Evolutionary conservation across 2,888 invertebrate genomes (phyloP).

Genomic region (Cheilosia pagana): DNA sequence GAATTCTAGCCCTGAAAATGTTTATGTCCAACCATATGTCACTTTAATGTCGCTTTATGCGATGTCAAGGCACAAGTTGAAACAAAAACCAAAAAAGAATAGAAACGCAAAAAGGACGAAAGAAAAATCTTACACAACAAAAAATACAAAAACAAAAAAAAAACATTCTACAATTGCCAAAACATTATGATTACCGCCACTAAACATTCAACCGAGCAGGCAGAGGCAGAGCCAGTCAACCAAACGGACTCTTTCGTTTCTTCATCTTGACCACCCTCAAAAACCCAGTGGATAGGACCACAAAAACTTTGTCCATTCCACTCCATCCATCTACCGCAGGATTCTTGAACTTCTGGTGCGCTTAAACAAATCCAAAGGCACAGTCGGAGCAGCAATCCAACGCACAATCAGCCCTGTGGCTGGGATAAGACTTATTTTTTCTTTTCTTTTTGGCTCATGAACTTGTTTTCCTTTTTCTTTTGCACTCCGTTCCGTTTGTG

Average conservation of each 20-base stretch:
- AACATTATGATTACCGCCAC: constrained; percentile 71
- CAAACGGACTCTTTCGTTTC: constrained; percentile 46
- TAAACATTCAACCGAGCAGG: constrained; percentile 49
- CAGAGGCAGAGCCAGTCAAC: constrained; percentile 34
- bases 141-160: constrained; percentile 50
- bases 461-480: neutral
- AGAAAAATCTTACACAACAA: constrained; percentile 42
- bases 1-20: constrained; percentile 38
- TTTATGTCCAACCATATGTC: constrained; percentile 71
- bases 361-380: constrained; percentile 46
- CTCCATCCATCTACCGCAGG: constrained; percentile 42
- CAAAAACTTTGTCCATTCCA: constrained; percentile 63
- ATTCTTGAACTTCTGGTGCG: constrained; percentile 58
- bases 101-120: constrained; percentile 26
- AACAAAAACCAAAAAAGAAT: neutral
- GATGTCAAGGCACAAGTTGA: constrained; percentile 56
- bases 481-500: constrained; percentile 14
- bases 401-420: constrained; percentile 41
- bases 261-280: neutral
- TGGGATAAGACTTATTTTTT: constrained; percentile 7
- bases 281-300: constrained; percentile 21
- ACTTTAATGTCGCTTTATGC: constrained; percentile 62
- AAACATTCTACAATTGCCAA: constrained; percentile 66
- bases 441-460: neutral
- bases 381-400: constrained; percentile 5